A percentile compares a stretch with the other conserved stretches of the same genome.
Evolutionary conservation across 2,797 vertebrate genomes (phyloP).

Genomic region (Muraenolepis orangiensis): DNA sequence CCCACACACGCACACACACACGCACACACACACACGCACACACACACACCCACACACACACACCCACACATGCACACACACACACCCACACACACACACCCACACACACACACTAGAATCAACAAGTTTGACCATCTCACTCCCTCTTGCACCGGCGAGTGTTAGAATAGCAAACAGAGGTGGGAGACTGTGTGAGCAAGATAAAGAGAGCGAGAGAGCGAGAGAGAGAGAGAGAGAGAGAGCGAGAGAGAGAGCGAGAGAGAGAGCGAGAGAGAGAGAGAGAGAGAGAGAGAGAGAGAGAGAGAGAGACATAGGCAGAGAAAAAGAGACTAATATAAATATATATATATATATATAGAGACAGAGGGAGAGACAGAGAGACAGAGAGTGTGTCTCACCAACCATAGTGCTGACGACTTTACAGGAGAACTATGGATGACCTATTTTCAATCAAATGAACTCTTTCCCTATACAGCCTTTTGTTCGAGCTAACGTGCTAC

Average conservation of each 20-base stretch:
- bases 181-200: neutral
- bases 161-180: neutral
- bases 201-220: neutral
- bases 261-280: no score
- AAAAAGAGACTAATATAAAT: no score
- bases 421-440: neutral
- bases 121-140: neutral
- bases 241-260: neutral
- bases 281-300: no score
- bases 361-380: neutral
- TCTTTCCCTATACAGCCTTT: neutral
- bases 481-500: neutral
- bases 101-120: neutral
- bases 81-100: no score
- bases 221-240: no score
- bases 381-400: neutral
- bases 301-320: no score
- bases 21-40: neutral
- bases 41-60: no score
- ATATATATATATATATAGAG: no score
- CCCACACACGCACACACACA: slow-evolving; percentile 22
- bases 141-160: neutral
- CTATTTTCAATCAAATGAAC: neutral
- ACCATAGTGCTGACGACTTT: neutral
- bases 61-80: no score